phyloP scores from a whole-genome alignment of 2,888 invertebrate species.

The Spialia ferax region DNA sequence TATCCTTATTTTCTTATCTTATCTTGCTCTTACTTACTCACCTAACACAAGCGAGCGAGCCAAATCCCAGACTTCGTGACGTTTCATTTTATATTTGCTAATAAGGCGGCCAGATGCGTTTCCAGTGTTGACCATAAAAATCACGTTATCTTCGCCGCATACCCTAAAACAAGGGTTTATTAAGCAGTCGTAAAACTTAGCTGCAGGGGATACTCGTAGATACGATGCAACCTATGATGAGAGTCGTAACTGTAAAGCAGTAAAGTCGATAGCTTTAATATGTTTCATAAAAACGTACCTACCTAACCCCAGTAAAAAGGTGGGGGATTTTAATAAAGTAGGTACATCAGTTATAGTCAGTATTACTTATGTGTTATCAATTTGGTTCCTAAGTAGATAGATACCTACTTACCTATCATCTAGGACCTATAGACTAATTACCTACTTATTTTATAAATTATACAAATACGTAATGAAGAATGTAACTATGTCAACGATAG shows the following conservation, averaged over 20 bases:
- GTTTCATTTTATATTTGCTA: conserved; percentile 39
- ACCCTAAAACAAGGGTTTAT: conserved; percentile 69
- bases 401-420: no score
- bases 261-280: conserved; percentile 34
- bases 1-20: no score
- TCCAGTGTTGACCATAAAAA: conserved; percentile 72
- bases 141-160: conserved; percentile 60
- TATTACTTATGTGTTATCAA: no score
- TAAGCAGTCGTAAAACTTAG: conserved; percentile 73
- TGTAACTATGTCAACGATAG: no score
- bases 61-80: no score
- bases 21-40: no score
- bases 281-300: conserved; percentile 23
- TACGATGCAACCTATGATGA: conserved; percentile 61
- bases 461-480: no score
- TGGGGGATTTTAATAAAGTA: not conserved
- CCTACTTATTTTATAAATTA: no score
- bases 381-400: no score
- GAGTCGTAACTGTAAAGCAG: conserved; percentile 54
- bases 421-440: no score
- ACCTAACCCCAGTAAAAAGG: not conserved
- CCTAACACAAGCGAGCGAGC: no score
- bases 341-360: no score
- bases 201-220: conserved; percentile 56
- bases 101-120: conserved; percentile 63